Evolutionary conservation across 2,797 vertebrate species (phyloP).

Genomic region (Mormyrus proboscirostris): DNA sequence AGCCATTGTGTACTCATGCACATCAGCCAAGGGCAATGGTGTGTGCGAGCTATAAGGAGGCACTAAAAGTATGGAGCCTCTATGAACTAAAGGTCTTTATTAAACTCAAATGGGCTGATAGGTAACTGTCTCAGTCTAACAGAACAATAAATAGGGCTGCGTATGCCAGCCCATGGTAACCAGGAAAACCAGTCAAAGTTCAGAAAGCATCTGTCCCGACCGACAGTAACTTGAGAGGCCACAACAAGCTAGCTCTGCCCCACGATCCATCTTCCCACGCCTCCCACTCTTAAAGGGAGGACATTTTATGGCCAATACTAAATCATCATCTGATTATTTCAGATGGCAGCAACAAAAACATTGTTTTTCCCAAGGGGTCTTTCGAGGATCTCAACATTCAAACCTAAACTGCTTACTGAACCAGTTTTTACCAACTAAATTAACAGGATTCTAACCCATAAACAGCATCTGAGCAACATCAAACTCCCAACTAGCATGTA

Average conservation of each 20-base stretch:
- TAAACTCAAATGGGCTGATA: neutral
- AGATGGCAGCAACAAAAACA: neutral
- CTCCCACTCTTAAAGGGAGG: constrained; percentile 3
- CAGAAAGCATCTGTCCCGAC: neutral
- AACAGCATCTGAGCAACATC: neutral
- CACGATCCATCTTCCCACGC: neutral
- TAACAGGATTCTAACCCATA: neutral
- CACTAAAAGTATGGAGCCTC: neutral
- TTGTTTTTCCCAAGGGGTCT: neutral
- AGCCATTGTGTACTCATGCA: neutral
- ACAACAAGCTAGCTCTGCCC: neutral
- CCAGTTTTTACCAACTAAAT: neutral
- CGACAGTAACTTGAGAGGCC: neutral
- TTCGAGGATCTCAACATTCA: neutral
- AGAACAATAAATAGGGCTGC: neutral
- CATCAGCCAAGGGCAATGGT: neutral
- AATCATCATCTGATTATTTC: neutral
- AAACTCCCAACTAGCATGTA: neutral
- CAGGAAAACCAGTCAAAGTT: neutral
- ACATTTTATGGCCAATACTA: neutral
- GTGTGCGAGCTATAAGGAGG: neutral
- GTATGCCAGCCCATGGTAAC: neutral
- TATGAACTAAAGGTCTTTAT: neutral
- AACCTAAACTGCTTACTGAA: neutral
- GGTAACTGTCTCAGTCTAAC: neutral